Conservation (phyloP, 2,113 vertebrate species). For the Menidia beryllina region DNA sequence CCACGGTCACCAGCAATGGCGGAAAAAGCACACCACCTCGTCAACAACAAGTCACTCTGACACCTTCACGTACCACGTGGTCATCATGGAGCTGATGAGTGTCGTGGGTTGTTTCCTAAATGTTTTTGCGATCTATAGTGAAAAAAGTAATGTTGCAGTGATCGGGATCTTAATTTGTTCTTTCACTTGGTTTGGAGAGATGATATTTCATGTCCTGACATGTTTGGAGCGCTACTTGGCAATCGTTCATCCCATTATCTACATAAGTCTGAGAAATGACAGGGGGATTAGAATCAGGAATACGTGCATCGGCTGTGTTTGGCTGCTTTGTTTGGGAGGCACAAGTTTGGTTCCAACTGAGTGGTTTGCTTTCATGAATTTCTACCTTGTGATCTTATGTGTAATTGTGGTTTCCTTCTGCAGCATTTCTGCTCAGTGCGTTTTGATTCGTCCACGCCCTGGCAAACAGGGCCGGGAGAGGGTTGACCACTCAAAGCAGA, state of each 20-base stretch:
- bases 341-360: accelerated
- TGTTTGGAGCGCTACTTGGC: constrained; percentile 9
- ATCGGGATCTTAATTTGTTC: neutral
- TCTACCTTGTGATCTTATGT: neutral
- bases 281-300: neutral
- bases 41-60: constrained; percentile 18
- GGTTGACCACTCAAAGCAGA: constrained; percentile 3
- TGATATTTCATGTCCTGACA: neutral
- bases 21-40: neutral
- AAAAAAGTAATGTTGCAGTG: accelerated
- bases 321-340: neutral
- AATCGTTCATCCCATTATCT: neutral
- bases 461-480: neutral
- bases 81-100: neutral
- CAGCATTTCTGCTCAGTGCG: constrained; percentile 23
- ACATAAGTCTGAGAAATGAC: neutral
- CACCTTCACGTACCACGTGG: constrained; percentile 26
- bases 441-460: constrained; percentile 22
- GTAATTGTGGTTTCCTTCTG: constrained; percentile 9
- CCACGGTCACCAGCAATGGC: neutral
- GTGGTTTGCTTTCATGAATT: accelerated
- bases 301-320: neutral
- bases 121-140: neutral
- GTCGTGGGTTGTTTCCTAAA: neutral
- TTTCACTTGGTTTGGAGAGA: neutral